Evolutionary conservation across 2,888 invertebrate genomes (phyloP), one percentile per base, ranked within the genome.

Genomic region (Drosophila rellima): DNA sequence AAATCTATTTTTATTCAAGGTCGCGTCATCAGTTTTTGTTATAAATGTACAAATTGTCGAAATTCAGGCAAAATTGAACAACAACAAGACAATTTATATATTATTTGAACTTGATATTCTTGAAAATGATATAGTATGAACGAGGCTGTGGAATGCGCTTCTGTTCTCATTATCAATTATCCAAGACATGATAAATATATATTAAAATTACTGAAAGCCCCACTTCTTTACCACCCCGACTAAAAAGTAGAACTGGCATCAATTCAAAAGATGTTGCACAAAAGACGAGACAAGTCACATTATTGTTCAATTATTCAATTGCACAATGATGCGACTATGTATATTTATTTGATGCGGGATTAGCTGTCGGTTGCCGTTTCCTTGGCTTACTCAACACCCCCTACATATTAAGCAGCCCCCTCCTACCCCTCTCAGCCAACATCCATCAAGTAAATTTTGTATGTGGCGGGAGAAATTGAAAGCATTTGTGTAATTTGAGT

Each of bases 281-380:
- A 60, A 62, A 68, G 62, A 45, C 64, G 61, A 40, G 35, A 48
- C 29, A 42, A 26, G 44, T 52, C 57, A 52, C 60, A 78, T 76
- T 80, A 83, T 86, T 86, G 70, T 88, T 83, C 84, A 86, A 83
- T 83, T 83, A 83, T 89, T 81, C 89, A 83, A 83, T 83, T 83
- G 89, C 70, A 71, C 65, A 70, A 74, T 82, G 70, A 33, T 42
- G 18, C 52, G 52, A 45, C 23, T 47, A 20, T 60, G 51, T 74
- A 35, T 70, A 73, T 79, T 75, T 79, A 82, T 84, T 82, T 70
- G 76, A 70, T 72, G 76, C 76, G 61, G 66, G 72, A 82, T 79
- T 75, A 80, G 75, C 65, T 68, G 62, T 67, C 56, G 61, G 31
- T 61, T 64, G 60, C 17, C 45, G 40, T 65, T 68, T 51, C 54